Percentiles rank a stretch among this genome's conserved stretches.
These are phyloP conservation scores for Thymelicus acteon DNA, from an alignment of 2,888 invertebrate genomes.

Conservation along the genomic window DNA sequence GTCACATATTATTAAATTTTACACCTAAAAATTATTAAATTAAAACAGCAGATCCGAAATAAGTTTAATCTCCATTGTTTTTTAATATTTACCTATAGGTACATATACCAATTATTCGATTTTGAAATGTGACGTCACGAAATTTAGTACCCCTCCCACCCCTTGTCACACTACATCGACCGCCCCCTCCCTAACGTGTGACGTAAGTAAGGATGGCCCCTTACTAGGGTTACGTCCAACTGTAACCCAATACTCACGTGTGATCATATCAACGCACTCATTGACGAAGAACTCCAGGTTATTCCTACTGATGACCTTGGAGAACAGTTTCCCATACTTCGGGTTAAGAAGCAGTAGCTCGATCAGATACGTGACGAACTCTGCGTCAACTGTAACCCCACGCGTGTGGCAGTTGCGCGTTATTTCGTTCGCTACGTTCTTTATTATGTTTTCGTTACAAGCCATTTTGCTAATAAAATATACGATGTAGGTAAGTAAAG, in stretches of 20 bases:
- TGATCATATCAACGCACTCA: slow-evolving; percentile 75
- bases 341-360: slow-evolving; percentile 83
- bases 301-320: slow-evolving; percentile 72
- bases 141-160: no score
- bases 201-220: no score
- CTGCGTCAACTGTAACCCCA: slow-evolving; percentile 70
- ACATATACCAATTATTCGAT: no score
- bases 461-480: slow-evolving; percentile 56
- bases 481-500: not conserved
- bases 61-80: no score
- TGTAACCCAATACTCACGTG: slow-evolving; percentile 59
- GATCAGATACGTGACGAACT: slow-evolving; percentile 82
- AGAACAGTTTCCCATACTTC: slow-evolving; percentile 80
- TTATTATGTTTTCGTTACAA: slow-evolving; percentile 78
- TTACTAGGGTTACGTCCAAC: no score
- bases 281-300: slow-evolving; percentile 82
- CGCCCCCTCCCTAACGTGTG: no score
- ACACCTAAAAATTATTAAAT: no score
- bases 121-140: no score
- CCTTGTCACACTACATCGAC: no score
- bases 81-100: no score
- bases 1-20: no score
- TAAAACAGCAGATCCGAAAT: no score
- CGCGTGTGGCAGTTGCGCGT: slow-evolving; percentile 78
- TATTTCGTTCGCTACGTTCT: slow-evolving; percentile 85